A percentile compares a stretch with the other conserved stretches of the same genome.
phyloP scores from a whole-genome alignment of 2,797 vertebrate species.

The Mionectes olivaceus region DNA sequence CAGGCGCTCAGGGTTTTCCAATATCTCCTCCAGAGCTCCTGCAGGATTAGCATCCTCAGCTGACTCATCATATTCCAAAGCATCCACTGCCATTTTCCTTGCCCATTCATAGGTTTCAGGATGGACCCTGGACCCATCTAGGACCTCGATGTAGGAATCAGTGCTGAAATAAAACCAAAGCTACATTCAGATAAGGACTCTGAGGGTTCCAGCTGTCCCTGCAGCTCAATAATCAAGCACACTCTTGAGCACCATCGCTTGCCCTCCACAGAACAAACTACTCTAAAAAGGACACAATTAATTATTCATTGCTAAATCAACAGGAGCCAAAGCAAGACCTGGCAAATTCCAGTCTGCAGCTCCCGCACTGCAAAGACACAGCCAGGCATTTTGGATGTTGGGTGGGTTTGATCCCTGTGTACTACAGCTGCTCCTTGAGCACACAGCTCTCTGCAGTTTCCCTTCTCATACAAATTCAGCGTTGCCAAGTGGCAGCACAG shows the following conservation, averaged over 20 bases:
- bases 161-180: constrained; percentile 82
- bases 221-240: neutral
- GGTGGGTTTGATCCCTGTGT: neutral
- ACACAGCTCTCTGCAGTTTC: neutral
- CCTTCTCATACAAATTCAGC: neutral
- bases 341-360: neutral
- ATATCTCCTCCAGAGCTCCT: constrained; percentile 95
- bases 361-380: neutral
- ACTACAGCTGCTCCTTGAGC: neutral
- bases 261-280: neutral
- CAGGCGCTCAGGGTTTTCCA: constrained; percentile 96
- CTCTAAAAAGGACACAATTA: neutral
- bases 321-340: neutral
- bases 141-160: constrained; percentile 97
- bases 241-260: neutral
- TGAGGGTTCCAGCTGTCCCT: constrained; percentile 29
- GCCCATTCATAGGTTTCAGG: constrained; percentile 99
- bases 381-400: neutral
- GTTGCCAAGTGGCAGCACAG: neutral
- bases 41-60: constrained; percentile 98
- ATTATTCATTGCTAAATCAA: neutral
- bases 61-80: constrained; percentile 96
- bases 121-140: constrained; percentile 97
- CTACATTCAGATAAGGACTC: neutral
- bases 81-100: constrained; percentile 98